These are phyloP conservation scores for Phaethon lepturus DNA, from an alignment of 2,113 vertebrate species.

Conservation along the genomic window DNA sequence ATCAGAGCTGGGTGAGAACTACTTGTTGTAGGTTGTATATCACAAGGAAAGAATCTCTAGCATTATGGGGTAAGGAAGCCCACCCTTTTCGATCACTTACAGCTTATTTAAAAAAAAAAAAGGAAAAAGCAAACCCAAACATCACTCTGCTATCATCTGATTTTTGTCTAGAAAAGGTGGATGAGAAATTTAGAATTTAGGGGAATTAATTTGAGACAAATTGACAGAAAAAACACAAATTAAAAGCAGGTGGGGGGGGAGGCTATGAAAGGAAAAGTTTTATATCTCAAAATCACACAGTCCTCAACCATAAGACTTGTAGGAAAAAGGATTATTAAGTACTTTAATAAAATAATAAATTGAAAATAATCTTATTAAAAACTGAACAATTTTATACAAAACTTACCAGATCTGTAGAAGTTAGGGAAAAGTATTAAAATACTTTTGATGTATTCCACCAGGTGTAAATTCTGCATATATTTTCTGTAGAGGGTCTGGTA, in stretches of 20 bases:
- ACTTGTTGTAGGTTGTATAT: neutral
- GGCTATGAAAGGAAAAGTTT: neutral
- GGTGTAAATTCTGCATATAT: neutral
- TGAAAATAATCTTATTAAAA: neutral
- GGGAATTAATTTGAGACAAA: neutral
- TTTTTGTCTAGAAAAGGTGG: neutral
- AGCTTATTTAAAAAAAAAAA: neutral
- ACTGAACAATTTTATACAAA: neutral
- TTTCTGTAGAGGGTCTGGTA: neutral
- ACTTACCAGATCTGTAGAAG: neutral
- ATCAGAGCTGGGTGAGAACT: neutral
- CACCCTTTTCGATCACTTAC: neutral
- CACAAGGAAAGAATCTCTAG: neutral
- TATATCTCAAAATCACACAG: neutral
- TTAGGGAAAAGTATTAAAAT: neutral
- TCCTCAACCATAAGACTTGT: neutral
- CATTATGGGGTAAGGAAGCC: neutral
- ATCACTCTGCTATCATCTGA: rapidly evolving
- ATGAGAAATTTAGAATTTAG: neutral
- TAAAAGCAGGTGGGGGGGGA: neutral
- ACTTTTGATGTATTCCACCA: neutral
- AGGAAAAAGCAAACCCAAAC: neutral
- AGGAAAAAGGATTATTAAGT: neutral
- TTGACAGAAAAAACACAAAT: neutral
- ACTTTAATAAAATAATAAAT: neutral